phyloP scores from a whole-genome alignment of 2,888 invertebrate species.

The Acanthacorydalis orientalis region DNA sequence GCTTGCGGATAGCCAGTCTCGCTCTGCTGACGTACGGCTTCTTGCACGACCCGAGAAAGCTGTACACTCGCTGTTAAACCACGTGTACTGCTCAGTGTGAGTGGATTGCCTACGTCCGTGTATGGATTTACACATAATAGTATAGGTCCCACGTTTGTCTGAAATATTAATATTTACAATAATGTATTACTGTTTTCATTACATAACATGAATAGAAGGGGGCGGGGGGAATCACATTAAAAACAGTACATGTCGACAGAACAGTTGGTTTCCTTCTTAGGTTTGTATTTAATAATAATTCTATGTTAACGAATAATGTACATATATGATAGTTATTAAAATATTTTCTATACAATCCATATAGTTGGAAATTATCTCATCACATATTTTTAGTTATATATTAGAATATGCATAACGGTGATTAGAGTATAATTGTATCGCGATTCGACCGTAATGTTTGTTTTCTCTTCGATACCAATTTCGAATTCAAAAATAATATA shows the following conservation, averaged over 20 bases:
- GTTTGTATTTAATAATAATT: too few species aligned
- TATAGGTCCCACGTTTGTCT: constrained; percentile 90
- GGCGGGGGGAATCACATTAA: not conserved
- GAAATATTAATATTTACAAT: constrained; percentile 19
- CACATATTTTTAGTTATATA: too few species aligned
- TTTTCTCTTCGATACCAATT: too few species aligned
- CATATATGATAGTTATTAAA: too few species aligned
- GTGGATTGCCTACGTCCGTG: constrained; percentile 70
- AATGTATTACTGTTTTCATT: not conserved
- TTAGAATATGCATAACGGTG: too few species aligned
- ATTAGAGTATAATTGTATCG: too few species aligned
- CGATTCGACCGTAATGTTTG: too few species aligned
- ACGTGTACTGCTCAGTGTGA: constrained; percentile 63
- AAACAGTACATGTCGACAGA: not conserved
- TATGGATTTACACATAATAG: constrained; percentile 81
- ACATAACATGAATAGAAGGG: not conserved
- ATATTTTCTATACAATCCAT: too few species aligned
- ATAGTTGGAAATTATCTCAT: too few species aligned
- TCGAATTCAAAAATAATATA: too few species aligned
- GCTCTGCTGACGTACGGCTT: constrained; percentile 83
- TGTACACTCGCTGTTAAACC: constrained; percentile 59
- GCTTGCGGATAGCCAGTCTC: constrained; percentile 94
- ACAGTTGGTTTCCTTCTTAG: not conserved
- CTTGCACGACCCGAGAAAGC: constrained; percentile 74
- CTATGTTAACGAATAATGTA: too few species aligned